phyloP scores from a whole-genome alignment of 2,797 vertebrate genomes.

The Galaxias olidus region DNA sequence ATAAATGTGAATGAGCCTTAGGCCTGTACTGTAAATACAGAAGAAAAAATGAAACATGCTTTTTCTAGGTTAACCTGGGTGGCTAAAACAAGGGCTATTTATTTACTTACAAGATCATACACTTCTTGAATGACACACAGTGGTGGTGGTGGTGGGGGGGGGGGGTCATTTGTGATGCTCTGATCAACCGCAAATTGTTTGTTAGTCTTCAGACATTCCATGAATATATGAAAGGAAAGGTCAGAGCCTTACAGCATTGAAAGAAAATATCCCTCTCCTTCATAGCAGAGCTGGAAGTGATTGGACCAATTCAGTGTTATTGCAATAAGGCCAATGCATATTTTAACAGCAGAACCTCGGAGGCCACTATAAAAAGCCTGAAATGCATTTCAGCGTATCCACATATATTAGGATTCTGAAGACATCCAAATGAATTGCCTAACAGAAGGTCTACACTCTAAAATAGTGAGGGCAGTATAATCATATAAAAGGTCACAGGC shows the following conservation, averaged over 20 bases:
- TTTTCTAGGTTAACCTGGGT: no score
- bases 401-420: conserved; percentile 8
- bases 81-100: no score
- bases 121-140: background rate
- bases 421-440: conserved; percentile 1
- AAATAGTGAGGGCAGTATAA: background rate
- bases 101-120: no score
- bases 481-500: background rate
- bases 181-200: background rate
- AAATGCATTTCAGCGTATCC: background rate
- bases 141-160: background rate
- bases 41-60: no score
- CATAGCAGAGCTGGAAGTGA: conserved; percentile 6
- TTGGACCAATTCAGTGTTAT: conserved; percentile 9
- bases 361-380: conserved; percentile 8
- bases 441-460: background rate
- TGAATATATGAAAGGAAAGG: conserved; percentile 33
- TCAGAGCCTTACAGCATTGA: conserved; percentile 10
- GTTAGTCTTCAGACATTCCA: conserved; percentile 6
- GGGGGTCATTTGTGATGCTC: background rate
- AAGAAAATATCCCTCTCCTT: conserved; percentile 2
- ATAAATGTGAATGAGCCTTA: no score
- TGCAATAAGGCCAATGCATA: conserved; percentile 16
- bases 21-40: no score
- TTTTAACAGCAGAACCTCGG: conserved; percentile 23